phyloP scores from a whole-genome alignment of 1,140 invertebrate species.

The Apis cerana region DNA sequence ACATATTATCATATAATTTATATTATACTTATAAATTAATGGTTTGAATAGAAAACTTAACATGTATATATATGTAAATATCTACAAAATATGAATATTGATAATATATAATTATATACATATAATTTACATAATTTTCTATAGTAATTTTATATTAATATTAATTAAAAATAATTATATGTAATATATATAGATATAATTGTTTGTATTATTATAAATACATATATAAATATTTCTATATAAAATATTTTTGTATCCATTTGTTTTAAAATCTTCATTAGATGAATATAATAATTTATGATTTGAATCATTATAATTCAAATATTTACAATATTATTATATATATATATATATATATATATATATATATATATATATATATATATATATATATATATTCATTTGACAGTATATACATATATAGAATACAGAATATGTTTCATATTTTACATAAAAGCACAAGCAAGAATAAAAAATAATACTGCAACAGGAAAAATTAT shows the following conservation, averaged over 20 bases:
- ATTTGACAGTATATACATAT: constrained; percentile 7
- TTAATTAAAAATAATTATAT: neutral
- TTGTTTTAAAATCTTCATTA: no score
- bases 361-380: neutral
- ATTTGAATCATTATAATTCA: no score
- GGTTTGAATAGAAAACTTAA: neutral
- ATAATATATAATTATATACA: neutral
- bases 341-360: neutral
- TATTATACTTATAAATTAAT: no score
- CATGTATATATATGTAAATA: neutral
- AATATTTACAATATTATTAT: neutral
- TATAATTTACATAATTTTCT: neutral
- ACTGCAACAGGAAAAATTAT: constrained; percentile 89
- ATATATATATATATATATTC: neutral
- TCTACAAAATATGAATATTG: neutral
- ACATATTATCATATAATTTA: no score
- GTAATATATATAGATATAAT: neutral
- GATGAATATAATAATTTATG: no score
- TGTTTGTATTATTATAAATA: neutral
- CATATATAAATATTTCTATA: neutral
- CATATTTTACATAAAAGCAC: constrained; percentile 84
- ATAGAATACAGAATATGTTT: neutral
- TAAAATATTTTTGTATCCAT: no score
- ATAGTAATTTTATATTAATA: neutral
- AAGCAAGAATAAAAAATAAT: constrained; percentile 87